Evolutionary conservation across 2,888 invertebrate species (phyloP), one percentile per base, ranked within the genome.

Genomic region (Colletes collaris): DNA sequence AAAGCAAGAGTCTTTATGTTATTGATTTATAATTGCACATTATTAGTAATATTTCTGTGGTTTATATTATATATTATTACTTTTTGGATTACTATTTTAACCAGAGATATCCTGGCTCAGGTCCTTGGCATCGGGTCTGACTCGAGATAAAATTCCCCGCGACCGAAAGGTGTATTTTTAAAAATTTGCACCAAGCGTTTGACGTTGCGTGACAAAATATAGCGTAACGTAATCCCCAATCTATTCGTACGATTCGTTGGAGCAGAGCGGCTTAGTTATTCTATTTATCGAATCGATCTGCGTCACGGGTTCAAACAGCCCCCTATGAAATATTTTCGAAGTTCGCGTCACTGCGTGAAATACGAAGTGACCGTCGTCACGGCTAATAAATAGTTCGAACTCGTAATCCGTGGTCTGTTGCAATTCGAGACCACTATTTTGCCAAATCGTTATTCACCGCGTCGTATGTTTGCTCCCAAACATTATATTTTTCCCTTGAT

Each of bases 331-430:
- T 44, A 63, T 46, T 50, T 59, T 19, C 66, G 16, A 79, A 40
- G 10, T 53, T 67, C 74, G 46, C 80, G 65, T 63, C 79, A 74
- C 49, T 19, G 8, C 2, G n/a, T 3, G 60, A 69, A 63, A 81
- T 27, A 65, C 55, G 40, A 56, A 67, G 16, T 68, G 50, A 52
- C 73, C 16, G 46, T 70, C 67, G 77, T 85, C 85, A 76, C 50
- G 59, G 71, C 40, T 81, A 78, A 85, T 81, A 85, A 85, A 86
- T 86, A 83, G 83, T 83, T 60, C 8, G 49, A 63, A 37, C 60
- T 68, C 65, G 16, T 69, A 73, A 76, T 65, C 7, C 60, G n/a
- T 50, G 62, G 46, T 40, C 73, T 64, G 81, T 79, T 67, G 80
- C 79, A 67, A 74, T 74, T 69, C 50, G 58, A 79, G 68, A 74